Evolutionary conservation across 2,113 vertebrate species (phyloP), one percentile per base, ranked within the genome.

Genomic region (Illadopsis cleaveri): DNA sequence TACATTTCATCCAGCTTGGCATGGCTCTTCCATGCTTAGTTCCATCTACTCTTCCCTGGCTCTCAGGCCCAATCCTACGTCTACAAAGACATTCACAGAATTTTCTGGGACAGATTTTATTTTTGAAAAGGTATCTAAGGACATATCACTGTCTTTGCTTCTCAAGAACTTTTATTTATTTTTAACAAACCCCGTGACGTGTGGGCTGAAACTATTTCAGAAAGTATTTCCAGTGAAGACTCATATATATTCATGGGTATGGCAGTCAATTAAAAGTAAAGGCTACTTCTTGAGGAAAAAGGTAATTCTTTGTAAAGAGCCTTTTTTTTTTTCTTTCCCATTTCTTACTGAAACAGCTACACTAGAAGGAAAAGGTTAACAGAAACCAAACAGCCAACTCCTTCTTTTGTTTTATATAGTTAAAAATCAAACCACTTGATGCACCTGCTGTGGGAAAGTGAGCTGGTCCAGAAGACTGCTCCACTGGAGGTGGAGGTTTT

Each of bases 371-470:
- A 86, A 93, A 84, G 53, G 44, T 81, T 94, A 92, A 94, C 57
- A 81, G 83, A 86, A 94, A 91, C 22, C n/a, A 48, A 85, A 28
- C 35, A 33, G 37, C n/a, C 83, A 95, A 56, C 53, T 71, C 86
- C 72, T 93, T 5, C 82, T 65, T 93, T 92, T 92, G 80, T 84
- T 94, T 93, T 50, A 83, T 62, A 53, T 16, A 51, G 89, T 94
- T 92, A 93, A 94, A 96, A 90, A 86, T 86, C 82, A 97, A 97
- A 86, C 88, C 90, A 86, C 88, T 85, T 40, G 15, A 35, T 25
- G 50, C 14, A 22, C 19, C 75, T 1, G 5, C 71, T 65, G 58
- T 90, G 85, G 85, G 54, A 92, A 91, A 88, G 50, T 1, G 58
- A 90, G 73, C 70, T 45, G 70, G 20, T 68, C 42, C 38, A n/a